phyloP scores from a whole-genome alignment of 2,797 vertebrate genomes.

The Paguma larvata region DNA sequence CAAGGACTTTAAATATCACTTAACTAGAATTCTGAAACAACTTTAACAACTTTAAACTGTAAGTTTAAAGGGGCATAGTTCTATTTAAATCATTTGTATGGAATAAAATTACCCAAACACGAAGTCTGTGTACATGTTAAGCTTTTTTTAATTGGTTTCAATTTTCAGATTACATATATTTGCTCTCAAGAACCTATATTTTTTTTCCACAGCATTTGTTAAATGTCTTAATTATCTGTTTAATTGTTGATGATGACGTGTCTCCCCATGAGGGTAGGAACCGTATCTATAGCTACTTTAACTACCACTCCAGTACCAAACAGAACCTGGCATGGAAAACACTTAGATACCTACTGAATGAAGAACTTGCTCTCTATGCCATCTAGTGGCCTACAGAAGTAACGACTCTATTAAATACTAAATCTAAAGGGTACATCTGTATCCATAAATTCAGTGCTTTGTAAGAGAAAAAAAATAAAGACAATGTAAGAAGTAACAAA shows the following conservation, averaged over 20 bases:
- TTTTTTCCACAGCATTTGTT: neutral
- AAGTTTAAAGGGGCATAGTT: neutral
- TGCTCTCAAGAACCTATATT: neutral
- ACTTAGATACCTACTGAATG: neutral
- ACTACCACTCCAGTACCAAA: neutral
- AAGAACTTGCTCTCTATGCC: neutral
- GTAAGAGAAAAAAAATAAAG: neutral
- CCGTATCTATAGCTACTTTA: neutral
- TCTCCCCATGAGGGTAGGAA: neutral
- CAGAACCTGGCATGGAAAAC: neutral
- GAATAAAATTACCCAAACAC: conserved; percentile 31
- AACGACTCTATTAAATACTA: neutral
- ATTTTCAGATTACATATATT: neutral
- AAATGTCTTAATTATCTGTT: neutral
- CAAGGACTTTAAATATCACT: neutral
- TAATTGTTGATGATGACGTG: neutral
- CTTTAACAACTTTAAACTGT: neutral
- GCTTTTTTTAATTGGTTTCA: neutral
- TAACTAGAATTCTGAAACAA: conserved; percentile 23
- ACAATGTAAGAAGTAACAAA: neutral
- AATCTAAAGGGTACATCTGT: neutral
- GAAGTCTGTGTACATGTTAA: neutral
- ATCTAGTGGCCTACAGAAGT: conserved; percentile 22
- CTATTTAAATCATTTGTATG: neutral
- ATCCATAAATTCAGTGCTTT: neutral